Evolutionary conservation across 2,113 vertebrate species (phyloP), one percentile per base, ranked within the genome.

Genomic region (Oreochromis tanganicae): DNA sequence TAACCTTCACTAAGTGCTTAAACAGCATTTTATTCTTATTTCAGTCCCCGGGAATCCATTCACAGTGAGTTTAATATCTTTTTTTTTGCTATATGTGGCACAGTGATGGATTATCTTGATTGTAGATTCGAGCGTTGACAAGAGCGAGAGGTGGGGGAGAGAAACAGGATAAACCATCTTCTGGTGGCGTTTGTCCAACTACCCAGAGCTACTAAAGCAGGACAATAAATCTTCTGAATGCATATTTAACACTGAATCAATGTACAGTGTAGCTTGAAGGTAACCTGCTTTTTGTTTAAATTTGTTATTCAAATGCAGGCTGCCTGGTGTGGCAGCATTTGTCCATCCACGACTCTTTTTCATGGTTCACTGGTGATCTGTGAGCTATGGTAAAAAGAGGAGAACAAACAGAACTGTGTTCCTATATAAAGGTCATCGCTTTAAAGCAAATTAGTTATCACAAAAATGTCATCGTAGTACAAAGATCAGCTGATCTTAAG

Each of bases 51-150:
- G 85, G 89, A 95, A 95, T 90, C 88, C 88, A 93, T 96, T 91
- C 89, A 90, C 38, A 86, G 83, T 93, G 86, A 91, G 85, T 95
- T 95, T 94, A 94, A 94, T 96, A 94, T 94, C 84, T 93, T 94
- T 95, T 93, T 93, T 27, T 93, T 94, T 92, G 92, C 92, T 94
- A 95, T 89, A 94, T 89, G 87, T 95, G 95, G 90, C 94, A 95
- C 88, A 82, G 88, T 96, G 95, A 96, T 96, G 95, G 96, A 96
- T 96, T 93, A 93, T 94, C 92, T 86, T 94, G 93, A 96, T 93
- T 95, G 94, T 91, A 95, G 89, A 95, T 95, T 91, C 9, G 52
- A 93, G 87, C 89, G 32, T 84, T 95, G 95, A 95, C 95, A 95
- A 94, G 90, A 34, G 89, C 81, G 32, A 63, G 68, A 48, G 83